Conservation (phyloP, 1,140 invertebrate genomes). For the Venturia canescens region DNA sequence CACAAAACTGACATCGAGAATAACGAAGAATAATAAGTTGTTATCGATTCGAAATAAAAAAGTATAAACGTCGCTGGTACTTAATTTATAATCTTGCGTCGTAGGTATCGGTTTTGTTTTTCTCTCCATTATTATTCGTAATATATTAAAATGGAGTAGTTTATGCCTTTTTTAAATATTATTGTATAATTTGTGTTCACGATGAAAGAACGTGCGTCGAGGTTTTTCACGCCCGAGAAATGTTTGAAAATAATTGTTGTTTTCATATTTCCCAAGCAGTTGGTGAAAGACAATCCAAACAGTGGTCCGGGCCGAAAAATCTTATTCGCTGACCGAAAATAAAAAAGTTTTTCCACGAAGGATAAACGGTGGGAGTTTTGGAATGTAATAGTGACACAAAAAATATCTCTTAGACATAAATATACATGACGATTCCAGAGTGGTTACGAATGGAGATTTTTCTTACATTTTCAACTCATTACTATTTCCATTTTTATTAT, state of each 20-base stretch:
- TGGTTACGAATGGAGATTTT: conserved; percentile 10
- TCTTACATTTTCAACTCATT: background rate
- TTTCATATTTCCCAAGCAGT: too few species aligned
- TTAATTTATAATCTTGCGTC: conserved; percentile 6
- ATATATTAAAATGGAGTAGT: conserved; percentile 8
- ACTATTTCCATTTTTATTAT: conserved; percentile 60
- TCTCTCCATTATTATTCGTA: background rate
- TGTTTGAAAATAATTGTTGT: too few species aligned
- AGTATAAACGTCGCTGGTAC: background rate
- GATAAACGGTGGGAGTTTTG: too few species aligned
- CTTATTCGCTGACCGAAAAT: too few species aligned
- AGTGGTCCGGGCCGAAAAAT: too few species aligned
- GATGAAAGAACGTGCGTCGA: conserved; percentile 6
- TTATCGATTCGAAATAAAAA: too few species aligned
- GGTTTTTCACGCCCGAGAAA: background rate
- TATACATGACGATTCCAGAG: conserved; percentile 24
- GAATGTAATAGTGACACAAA: background rate
- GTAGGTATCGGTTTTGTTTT: conserved; percentile 5
- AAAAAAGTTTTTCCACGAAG: too few species aligned
- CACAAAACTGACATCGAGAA: conserved; percentile 28
- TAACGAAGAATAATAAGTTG: background rate
- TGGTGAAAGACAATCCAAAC: too few species aligned
- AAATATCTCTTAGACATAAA: conserved; percentile 18
- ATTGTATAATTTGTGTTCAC: conserved; percentile 13
- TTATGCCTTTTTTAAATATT: background rate